phyloP scores from a whole-genome alignment of 2,797 vertebrate genomes.

The Microcaecilia unicolor region DNA sequence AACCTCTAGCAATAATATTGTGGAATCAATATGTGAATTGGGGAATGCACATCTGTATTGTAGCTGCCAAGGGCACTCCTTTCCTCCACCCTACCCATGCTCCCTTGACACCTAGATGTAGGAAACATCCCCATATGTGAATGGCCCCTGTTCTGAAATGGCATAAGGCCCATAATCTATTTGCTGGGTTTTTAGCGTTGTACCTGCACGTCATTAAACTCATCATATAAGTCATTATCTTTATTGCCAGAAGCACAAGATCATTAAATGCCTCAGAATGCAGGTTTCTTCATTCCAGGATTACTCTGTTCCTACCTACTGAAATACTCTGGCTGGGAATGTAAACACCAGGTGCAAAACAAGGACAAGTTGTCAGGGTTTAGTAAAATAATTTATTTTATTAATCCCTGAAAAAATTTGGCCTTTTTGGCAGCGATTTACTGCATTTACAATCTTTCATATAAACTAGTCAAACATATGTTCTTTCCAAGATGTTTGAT shows the following conservation, averaged over 20 bases:
- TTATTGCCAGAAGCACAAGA: background rate
- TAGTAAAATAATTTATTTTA: background rate
- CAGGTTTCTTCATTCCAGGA: background rate
- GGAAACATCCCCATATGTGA: too few species aligned
- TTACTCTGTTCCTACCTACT: background rate
- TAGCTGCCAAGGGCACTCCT: too few species aligned
- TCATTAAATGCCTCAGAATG: background rate
- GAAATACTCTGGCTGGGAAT: background rate
- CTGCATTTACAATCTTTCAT: too few species aligned
- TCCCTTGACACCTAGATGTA: too few species aligned
- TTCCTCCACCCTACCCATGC: too few species aligned
- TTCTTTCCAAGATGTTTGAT: slow-evolving; percentile 48
- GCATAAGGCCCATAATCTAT: too few species aligned
- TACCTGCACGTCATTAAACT: too few species aligned
- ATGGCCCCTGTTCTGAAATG: too few species aligned
- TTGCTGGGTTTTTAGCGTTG: too few species aligned
- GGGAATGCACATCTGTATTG: too few species aligned
- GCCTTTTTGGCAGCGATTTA: slow-evolving; percentile 10
- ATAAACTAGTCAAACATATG: slow-evolving; percentile 26
- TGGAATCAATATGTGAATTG: too few species aligned
- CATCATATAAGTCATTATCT: background rate
- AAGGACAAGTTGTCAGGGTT: background rate
- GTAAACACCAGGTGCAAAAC: slow-evolving; percentile 3
- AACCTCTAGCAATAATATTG: too few species aligned
- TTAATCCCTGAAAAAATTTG: slow-evolving; percentile 14